These are phyloP conservation scores for Artibeus jamaicensis DNA, from an alignment of 2,797 vertebrate genomes.

Conservation along the genomic window DNA sequence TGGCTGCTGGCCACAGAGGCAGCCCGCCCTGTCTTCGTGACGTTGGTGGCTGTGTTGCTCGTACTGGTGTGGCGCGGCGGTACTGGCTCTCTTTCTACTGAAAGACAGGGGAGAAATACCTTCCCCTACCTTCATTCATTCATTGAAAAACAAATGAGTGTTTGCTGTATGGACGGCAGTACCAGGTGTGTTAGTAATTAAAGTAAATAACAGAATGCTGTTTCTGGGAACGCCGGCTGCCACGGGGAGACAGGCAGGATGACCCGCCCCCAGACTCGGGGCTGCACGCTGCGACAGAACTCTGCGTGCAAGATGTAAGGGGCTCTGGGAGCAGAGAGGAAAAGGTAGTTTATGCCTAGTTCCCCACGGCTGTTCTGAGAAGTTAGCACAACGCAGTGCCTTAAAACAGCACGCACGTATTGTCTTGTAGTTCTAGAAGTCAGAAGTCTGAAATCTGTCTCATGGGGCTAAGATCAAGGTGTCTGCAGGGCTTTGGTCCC, in stretches of 20 bases:
- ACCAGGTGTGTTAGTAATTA: background rate
- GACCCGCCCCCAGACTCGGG: accelerated
- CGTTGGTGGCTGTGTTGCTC: background rate
- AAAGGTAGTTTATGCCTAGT: accelerated
- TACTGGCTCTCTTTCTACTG: background rate
- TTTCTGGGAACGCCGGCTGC: background rate
- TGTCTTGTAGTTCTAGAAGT: background rate
- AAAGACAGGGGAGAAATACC: background rate
- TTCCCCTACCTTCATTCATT: background rate
- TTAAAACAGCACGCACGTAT: background rate
- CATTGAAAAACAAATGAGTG: no score
- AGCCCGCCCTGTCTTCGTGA: background rate
- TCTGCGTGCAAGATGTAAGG: no score
- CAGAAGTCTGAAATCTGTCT: background rate
- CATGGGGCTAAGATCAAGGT: background rate
- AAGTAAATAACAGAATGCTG: background rate
- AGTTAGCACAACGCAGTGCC: background rate
- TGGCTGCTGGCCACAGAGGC: background rate
- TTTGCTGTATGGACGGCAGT: background rate
- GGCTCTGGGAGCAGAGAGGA: background rate
- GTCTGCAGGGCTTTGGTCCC: no score
- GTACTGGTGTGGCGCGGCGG: accelerated
- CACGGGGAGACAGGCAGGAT: background rate
- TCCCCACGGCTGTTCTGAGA: background rate
- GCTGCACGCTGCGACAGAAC: accelerated